Evolutionary conservation across 2,113 vertebrate species (phyloP).

Genomic region (Glareola pratincola): DNA sequence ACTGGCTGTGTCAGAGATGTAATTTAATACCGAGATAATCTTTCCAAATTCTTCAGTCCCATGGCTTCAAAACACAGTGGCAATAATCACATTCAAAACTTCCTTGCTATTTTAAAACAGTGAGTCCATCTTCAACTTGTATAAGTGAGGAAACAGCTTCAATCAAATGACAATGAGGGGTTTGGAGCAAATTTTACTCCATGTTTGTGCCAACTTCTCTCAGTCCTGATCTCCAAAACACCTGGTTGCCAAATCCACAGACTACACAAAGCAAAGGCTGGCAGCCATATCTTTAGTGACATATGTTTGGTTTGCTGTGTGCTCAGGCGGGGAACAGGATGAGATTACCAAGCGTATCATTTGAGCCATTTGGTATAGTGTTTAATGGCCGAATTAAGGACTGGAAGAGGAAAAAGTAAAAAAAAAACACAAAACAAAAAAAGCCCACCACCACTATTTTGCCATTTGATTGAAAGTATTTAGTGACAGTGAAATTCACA

Average conservation of each 20-base stretch:
- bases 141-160: neutral
- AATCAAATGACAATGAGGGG: accelerated
- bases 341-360: neutral
- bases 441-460: neutral
- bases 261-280: neutral
- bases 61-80: neutral
- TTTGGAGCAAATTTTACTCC: neutral
- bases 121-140: neutral
- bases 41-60: neutral
- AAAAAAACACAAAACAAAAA: neutral
- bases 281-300: neutral
- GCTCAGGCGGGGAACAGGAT: neutral
- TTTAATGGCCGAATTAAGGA: neutral
- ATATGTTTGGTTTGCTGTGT: neutral
- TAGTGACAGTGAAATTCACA: neutral
- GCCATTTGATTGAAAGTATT: neutral
- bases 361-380: neutral
- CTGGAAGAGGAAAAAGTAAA: neutral
- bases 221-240: neutral
- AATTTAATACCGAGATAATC: neutral
- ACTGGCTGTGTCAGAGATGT: neutral
- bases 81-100: neutral
- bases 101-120: neutral
- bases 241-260: neutral
- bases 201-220: neutral